phyloP scores from a whole-genome alignment of 2,888 invertebrate genomes.

The Apoda limacodes region DNA sequence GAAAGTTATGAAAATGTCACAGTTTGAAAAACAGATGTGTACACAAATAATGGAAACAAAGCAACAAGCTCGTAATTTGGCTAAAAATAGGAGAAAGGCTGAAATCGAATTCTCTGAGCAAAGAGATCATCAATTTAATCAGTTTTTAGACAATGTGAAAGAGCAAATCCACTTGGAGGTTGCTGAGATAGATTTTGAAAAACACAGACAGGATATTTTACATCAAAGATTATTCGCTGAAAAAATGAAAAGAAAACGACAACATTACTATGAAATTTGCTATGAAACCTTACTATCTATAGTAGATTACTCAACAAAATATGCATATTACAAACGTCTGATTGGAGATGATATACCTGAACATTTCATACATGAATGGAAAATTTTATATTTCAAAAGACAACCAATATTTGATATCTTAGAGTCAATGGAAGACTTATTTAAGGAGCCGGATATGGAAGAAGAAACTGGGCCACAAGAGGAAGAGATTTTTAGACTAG shows the following conservation, averaged over 20 bases:
- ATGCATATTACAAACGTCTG: constrained; percentile 54
- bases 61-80: constrained; percentile 66
- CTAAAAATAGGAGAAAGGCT: constrained; percentile 61
- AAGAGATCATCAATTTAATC: constrained; percentile 57
- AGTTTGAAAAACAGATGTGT: constrained; percentile 75
- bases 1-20: constrained; percentile 71
- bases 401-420: constrained; percentile 66
- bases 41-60: constrained; percentile 73
- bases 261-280: constrained; percentile 61
- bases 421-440: constrained; percentile 44
- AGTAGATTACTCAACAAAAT: constrained; percentile 64
- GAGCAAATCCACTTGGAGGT: constrained; percentile 55
- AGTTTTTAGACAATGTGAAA: constrained; percentile 50
- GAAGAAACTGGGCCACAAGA: constrained; percentile 32
- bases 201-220: constrained; percentile 57
- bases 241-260: constrained; percentile 57
- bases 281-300: constrained; percentile 64
- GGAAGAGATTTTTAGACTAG: constrained; percentile 54
- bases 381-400: constrained; percentile 61
- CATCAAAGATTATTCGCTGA: constrained; percentile 65
- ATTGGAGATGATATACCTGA: constrained; percentile 53
- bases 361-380: constrained; percentile 67
- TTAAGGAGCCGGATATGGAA: constrained; percentile 36
- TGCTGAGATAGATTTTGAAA: constrained; percentile 65
- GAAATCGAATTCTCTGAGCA: constrained; percentile 60